Evolutionary conservation across 2,888 invertebrate species (phyloP).

Genomic region (Opisthograptis luteolata): DNA sequence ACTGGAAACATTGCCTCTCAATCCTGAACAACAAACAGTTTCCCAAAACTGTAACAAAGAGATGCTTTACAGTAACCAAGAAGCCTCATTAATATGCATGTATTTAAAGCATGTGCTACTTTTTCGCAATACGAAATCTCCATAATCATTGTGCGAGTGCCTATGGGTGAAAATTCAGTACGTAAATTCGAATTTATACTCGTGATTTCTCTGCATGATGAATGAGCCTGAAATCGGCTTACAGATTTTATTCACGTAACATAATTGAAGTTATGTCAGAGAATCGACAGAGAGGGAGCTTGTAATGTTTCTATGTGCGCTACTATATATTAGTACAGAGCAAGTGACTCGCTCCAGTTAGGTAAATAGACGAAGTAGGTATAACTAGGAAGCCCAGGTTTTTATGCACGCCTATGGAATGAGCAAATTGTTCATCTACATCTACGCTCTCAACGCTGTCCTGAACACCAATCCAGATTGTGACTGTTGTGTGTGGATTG

Average conservation of each 20-base stretch:
- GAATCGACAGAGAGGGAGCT: neutral
- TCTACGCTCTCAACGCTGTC: too few relatives aligned
- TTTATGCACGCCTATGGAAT: too few relatives aligned
- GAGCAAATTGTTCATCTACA: too few relatives aligned
- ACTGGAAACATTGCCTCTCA: too few relatives aligned
- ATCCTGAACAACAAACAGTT: too few relatives aligned
- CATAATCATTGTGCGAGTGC: conserved; percentile 42
- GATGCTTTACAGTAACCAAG: neutral
- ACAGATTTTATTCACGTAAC: conserved; percentile 27
- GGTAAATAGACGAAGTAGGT: too few relatives aligned
- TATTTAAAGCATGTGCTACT: conserved; percentile 22
- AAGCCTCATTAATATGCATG: neutral
- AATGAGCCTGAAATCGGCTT: conserved; percentile 31
- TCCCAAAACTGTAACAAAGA: too few relatives aligned
- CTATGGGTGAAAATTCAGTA: conserved; percentile 47
- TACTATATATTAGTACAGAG: too few relatives aligned
- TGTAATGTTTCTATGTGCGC: neutral
- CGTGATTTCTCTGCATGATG: conserved; percentile 34
- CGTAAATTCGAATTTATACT: conserved; percentile 42
- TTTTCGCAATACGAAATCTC: conserved; percentile 26
- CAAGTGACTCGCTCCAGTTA: too few relatives aligned
- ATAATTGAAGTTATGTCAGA: conserved; percentile 10
- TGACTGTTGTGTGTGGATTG: too few relatives aligned
- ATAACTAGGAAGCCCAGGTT: too few relatives aligned
- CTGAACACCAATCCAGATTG: too few relatives aligned